phyloP scores from a whole-genome alignment of 1,140 invertebrate genomes.

The Drosophila repletoides region DNA sequence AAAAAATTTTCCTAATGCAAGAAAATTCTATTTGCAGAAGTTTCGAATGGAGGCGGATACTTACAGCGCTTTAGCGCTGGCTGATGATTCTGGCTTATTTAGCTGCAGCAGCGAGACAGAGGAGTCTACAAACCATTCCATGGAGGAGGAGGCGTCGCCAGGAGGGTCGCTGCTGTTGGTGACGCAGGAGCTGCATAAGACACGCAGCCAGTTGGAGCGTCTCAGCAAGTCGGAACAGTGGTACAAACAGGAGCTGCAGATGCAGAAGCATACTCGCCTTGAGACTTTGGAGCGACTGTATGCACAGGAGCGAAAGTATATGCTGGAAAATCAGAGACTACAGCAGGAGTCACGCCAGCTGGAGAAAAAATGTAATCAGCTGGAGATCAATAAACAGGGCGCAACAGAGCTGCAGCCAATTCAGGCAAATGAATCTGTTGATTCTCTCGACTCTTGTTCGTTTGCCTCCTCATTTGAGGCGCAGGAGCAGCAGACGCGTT shows the following conservation, averaged over 20 bases:
- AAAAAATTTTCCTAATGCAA: not conserved
- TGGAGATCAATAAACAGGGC: conserved; percentile 42
- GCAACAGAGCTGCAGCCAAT: not conserved
- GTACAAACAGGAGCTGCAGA: conserved; percentile 73
- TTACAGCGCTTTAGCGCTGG: conserved; percentile 20
- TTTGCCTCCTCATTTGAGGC: conserved; percentile 41
- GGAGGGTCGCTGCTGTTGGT: conserved; percentile 45
- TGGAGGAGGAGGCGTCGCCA: not conserved
- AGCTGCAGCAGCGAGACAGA: conserved; percentile 55
- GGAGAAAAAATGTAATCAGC: conserved; percentile 45
- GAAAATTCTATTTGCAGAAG: conserved; percentile 2
- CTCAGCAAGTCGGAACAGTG: conserved; percentile 74
- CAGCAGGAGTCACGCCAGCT: conserved; percentile 64
- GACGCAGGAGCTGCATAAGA: conserved; percentile 58
- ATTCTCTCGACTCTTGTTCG: no score
- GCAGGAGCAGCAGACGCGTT: conserved; percentile 59
- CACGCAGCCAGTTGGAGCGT: conserved; percentile 71
- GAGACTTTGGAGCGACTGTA: conserved; percentile 73
- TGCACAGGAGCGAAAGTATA: conserved; percentile 72
- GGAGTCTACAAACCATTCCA: conserved; percentile 16
- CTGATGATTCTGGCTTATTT: conserved; percentile 62
- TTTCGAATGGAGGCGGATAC: conserved; percentile 48
- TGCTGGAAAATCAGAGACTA: conserved; percentile 71
- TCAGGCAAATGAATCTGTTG: no score
- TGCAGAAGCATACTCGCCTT: conserved; percentile 64